A percentile compares a stretch with the other conserved stretches of the same genome.
Evolutionary conservation across 30 jellyfish, hydroid and myxozoan species (phyloP).

Genomic region (Nemopilema nomurai): DNA sequence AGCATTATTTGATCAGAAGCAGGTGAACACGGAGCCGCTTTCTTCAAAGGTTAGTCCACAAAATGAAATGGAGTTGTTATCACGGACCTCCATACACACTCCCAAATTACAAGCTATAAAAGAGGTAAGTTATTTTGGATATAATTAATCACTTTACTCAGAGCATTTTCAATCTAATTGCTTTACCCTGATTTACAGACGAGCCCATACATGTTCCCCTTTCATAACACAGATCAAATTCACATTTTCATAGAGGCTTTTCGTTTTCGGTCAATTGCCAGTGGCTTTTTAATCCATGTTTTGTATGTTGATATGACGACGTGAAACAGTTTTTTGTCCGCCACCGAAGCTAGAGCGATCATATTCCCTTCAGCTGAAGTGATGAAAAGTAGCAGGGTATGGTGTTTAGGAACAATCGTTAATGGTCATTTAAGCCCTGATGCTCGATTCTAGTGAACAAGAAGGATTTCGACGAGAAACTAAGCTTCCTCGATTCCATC

Average conservation of each 20-base stretch:
- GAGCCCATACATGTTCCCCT: not conserved
- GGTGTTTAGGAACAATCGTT: too few species aligned
- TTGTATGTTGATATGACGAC: not conserved
- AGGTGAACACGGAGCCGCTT: slow-evolving; percentile 10
- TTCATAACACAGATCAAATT: not conserved
- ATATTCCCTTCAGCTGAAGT: not conserved
- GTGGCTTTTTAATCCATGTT: not conserved
- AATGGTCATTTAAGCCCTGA: too few species aligned
- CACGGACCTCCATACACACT: slow-evolving; percentile 6
- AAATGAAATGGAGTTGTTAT: not conserved
- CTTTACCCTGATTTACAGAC: not conserved
- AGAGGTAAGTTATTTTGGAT: not conserved
- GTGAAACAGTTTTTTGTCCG: not conserved
- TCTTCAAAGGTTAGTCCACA: not conserved
- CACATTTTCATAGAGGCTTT: not conserved
- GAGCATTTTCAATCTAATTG: not conserved
- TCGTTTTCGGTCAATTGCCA: not conserved
- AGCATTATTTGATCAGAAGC: slow-evolving; percentile 6
- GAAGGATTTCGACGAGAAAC: too few species aligned
- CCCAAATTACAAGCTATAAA: slow-evolving; percentile 1
- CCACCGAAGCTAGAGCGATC: not conserved
- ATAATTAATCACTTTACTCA: not conserved
- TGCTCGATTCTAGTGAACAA: too few species aligned
- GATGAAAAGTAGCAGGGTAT: too few species aligned
- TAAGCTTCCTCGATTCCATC: too few species aligned